Evolutionary conservation across 1,140 invertebrate species (phyloP), one percentile per base, ranked within the genome.

Genomic region (Arion vulgaris): DNA sequence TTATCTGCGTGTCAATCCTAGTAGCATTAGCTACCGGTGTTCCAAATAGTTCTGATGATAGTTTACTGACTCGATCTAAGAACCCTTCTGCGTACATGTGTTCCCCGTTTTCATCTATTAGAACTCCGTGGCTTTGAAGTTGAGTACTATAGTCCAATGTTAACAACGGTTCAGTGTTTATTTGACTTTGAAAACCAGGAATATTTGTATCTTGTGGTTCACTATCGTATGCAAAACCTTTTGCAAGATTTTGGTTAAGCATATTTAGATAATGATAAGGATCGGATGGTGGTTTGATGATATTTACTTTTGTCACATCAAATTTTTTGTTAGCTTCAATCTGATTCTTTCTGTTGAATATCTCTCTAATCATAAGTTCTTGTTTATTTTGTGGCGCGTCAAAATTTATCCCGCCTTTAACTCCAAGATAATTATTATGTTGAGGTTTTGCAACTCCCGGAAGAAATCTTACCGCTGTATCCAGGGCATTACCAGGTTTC

Each of bases 41-140:
- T 5, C 80, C 80, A 51, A 28, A 81, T n/a, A 49, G n/a, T 39
- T 81, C 80, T 26, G 45, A 39, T 51, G 26, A 72, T 28, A 73
- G 36, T 39, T 53, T 51, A 19, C 26, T 53, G 26, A 57, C 32
- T 17, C 80, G 15, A 17, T 81, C 80, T 38, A 34, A 23, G 51
- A 73, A 81, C 39, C 80, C 80, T 4, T 73, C 80, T 32, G 80
- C 36, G 32, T 41, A 34, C 9, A 73, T 1, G n/a, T 1, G 0
- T 81, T 32, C 45, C 9, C n/a, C 57, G 15, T 5, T 49, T 28
- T 53, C 74, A 57, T 51, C 23, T 19, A 76, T 1, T 53, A 57
- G 15, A 57, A 36, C 49, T 36, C 51, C 74, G 32, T 19, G 23
- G 34, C 9, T 76, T 36, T 2, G 13, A 26, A 15, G 5, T 28